Conservation (phyloP, 2,113 vertebrate genomes). For the Dromaius novaehollandiae region DNA sequence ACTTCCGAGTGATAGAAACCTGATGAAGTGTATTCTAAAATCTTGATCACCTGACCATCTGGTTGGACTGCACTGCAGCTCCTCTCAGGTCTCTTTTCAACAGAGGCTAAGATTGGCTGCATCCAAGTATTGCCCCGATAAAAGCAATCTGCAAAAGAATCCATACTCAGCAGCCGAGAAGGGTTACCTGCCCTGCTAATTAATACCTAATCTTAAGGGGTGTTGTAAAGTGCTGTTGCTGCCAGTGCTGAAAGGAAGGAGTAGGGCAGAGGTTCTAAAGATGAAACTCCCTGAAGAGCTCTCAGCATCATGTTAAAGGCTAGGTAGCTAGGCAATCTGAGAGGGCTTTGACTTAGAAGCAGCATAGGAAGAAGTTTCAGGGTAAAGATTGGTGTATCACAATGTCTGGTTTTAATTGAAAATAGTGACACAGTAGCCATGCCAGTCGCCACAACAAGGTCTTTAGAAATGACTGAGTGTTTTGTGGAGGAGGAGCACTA, state of each 20-base stretch:
- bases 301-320: background rate
- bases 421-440: background rate
- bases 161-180: background rate
- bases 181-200: background rate
- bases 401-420: background rate
- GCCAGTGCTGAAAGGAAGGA: background rate
- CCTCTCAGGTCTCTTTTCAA: background rate
- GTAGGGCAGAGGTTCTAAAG: background rate
- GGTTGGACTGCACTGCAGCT: background rate
- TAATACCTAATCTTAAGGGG: background rate
- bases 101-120: background rate
- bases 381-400: background rate
- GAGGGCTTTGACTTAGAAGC: background rate
- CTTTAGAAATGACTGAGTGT: background rate
- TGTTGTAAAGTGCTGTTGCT: background rate
- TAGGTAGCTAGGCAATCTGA: background rate
- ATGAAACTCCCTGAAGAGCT: background rate
- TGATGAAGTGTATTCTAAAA: background rate
- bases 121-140: background rate
- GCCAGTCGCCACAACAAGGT: background rate
- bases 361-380: background rate
- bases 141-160: background rate
- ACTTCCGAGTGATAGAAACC: background rate
- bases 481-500: background rate
- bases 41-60: background rate